Base-by-base conservation (phyloP, 35 echinoderm and acorn worm species). In the Stichopus chloronotus region DNA sequence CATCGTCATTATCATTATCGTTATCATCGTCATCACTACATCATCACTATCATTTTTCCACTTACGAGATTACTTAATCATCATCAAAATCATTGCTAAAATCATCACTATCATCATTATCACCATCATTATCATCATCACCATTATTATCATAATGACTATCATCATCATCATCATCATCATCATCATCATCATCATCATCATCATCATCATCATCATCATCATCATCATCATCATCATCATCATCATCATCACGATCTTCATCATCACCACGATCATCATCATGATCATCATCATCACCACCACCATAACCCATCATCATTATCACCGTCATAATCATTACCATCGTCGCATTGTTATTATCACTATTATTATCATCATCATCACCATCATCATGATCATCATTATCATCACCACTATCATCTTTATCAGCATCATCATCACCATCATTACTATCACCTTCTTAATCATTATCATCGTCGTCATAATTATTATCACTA, bases 41-140 rank as follows among this genome's bases (percentile, higher is more conserved):
- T n/a, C n/a, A n/a, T n/a, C 63, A 69, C 19, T 19, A 19, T 69
- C 63, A 19, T 19, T 19, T n/a, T n/a, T n/a, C n/a, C n/a, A n/a
- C n/a, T n/a, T n/a, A n/a, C n/a, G n/a, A n/a, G n/a, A n/a, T n/a
- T n/a, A n/a, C n/a, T n/a, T n/a, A n/a, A n/a, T n/a, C n/a, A n/a
- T n/a, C n/a, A n/a, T n/a, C n/a, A n/a, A n/a, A n/a, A n/a, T n/a
- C n/a, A n/a, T n/a, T n/a, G n/a, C n/a, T n/a, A n/a, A n/a, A n/a
- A n/a, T n/a, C 74, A 25, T 78, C 74, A 78, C n/a, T 19, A 25
- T 78, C 74, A 78, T 78, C 74, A 78, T 25, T 19, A 78, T 78
- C 74, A 25, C n/a, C 74, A 78, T 78, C 74, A 25, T 25, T 78
- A 78, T 78, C 74, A 19, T 78, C 74, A 78, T 78, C 74, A 25